Evolutionary conservation across 2,113 vertebrate genomes (phyloP).

Genomic region (Dicaeum eximium): DNA sequence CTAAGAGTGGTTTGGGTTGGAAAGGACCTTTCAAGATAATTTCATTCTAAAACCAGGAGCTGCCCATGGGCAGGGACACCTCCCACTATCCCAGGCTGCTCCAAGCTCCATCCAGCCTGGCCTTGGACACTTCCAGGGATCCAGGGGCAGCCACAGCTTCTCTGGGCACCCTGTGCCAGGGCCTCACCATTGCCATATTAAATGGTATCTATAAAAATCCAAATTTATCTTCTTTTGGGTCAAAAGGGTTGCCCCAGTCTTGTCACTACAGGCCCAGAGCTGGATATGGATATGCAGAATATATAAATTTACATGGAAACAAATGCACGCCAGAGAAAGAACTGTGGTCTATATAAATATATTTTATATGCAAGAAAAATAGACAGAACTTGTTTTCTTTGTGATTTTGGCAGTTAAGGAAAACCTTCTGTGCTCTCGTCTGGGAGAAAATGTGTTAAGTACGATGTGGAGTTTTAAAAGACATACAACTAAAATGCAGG

Average conservation of each 20-base stretch:
- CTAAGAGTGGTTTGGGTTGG: not conserved
- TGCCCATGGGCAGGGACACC: not conserved
- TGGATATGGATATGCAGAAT: not conserved
- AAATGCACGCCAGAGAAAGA: not conserved
- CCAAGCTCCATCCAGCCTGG: not conserved
- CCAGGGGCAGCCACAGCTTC: not conserved
- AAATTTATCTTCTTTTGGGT: not conserved
- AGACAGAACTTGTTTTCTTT: not conserved
- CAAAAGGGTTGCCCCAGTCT: fast-evolving
- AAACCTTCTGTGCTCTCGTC: not conserved
- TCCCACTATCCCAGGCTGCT: not conserved
- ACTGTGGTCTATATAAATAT: not conserved
- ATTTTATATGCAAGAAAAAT: not conserved
- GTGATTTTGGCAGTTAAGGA: not conserved
- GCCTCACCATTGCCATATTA: fast-evolving
- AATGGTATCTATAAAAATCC: not conserved
- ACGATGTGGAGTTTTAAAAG: not conserved
- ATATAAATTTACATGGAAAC: not conserved
- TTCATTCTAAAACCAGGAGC: not conserved
- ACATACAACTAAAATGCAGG: not conserved
- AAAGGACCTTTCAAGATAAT: not conserved
- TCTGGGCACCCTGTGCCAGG: not conserved
- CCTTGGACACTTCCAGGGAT: not conserved
- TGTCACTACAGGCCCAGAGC: not conserved
- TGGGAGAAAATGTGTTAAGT: not conserved